phyloP scores from a whole-genome alignment of 2,113 vertebrate species.

The Antigone vipio region DNA sequence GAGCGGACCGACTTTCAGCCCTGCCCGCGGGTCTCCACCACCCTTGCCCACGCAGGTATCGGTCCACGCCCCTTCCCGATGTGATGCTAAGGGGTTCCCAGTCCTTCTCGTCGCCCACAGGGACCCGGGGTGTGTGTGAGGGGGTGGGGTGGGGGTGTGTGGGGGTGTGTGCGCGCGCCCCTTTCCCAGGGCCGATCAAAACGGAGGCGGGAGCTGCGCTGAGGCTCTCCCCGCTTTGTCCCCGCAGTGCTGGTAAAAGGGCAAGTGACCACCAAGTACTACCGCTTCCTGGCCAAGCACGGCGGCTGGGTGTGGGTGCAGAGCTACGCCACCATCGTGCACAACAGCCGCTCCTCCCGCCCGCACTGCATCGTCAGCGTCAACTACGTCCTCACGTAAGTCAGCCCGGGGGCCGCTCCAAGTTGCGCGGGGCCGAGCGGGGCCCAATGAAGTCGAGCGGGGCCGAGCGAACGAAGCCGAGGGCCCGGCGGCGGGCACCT shows the following conservation, averaged over 20 bases:
- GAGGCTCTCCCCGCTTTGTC: not conserved
- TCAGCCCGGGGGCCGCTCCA: not conserved
- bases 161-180: not conserved
- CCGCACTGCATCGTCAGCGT: conserved; percentile 99
- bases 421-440: not conserved
- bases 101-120: not conserved
- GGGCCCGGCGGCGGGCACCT: not conserved
- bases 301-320: conserved; percentile 99
- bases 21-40: not conserved
- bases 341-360: conserved; percentile 96
- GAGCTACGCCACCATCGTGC: conserved; percentile 96
- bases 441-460: too few relatives aligned
- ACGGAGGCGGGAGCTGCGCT: not conserved
- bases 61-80: accelerated
- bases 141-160: not conserved
- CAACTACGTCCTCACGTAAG: conserved; percentile 99
- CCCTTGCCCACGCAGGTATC: not conserved
- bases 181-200: not conserved
- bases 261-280: conserved; percentile 97
- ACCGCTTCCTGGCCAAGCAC: conserved; percentile 93
- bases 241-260: conserved; percentile 93
- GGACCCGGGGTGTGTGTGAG: not conserved
- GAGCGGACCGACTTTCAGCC: not conserved
- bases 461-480: too few relatives aligned
- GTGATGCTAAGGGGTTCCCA: not conserved